A percentile compares a stretch with the other conserved stretches of the same genome.
Conservation (phyloP, 2,888 invertebrate genomes). For the Camponotus fellah region DNA sequence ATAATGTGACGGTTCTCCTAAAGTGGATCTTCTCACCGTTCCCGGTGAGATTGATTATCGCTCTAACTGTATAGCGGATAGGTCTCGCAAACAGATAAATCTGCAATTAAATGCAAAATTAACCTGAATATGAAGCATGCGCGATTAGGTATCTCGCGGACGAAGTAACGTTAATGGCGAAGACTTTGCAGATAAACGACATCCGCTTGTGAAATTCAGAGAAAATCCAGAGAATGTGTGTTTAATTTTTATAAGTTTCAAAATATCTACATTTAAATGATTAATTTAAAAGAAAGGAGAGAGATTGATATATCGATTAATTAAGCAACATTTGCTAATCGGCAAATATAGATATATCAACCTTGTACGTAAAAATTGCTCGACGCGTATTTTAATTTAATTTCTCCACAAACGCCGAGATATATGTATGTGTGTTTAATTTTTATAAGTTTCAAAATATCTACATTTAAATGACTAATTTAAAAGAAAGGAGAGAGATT, state of each 20-base stretch:
- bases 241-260: background rate
- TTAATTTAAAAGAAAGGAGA: background rate
- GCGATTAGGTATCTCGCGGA: slow-evolving; percentile 49
- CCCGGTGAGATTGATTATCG: slow-evolving; percentile 68
- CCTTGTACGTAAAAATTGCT: background rate
- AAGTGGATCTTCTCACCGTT: slow-evolving; percentile 66
- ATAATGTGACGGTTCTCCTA: slow-evolving; percentile 68
- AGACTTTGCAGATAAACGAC: slow-evolving; percentile 15
- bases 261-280: background rate
- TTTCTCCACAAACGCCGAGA: slow-evolving; percentile 2
- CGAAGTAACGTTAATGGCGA: slow-evolving; percentile 50
- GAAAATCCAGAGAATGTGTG: background rate
- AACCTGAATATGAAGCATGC: slow-evolving; percentile 67
- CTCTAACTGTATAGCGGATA: slow-evolving; percentile 67
- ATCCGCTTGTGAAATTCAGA: slow-evolving; percentile 31
- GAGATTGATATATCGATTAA: background rate
- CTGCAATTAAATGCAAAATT: slow-evolving; percentile 72
- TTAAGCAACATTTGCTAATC: background rate
- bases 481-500: background rate
- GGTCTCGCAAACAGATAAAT: slow-evolving; percentile 68
- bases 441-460: background rate
- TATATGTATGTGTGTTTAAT: background rate
- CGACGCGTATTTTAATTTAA: background rate
- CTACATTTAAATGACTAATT: background rate
- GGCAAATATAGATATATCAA: background rate